Evolutionary conservation across 2,797 vertebrate genomes (phyloP).

Genomic region (Danio albolineatus): DNA sequence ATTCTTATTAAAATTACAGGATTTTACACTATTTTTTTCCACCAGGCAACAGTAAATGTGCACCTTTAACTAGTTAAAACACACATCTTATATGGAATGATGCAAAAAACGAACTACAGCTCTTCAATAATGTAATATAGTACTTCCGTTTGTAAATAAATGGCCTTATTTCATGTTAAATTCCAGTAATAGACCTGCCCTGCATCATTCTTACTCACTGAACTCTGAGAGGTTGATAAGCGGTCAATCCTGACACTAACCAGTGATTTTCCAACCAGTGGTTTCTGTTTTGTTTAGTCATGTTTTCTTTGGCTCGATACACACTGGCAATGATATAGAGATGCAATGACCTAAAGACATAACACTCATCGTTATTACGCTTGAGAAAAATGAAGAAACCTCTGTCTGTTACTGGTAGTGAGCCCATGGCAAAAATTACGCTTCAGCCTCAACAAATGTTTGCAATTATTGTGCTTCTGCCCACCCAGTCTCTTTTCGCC

Average conservation of each 20-base stretch:
- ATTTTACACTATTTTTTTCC: not conserved
- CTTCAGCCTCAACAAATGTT: conserved; percentile 70
- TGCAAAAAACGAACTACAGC: not conserved
- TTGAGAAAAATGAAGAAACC: conserved; percentile 15
- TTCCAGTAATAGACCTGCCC: conserved; percentile 33
- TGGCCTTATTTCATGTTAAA: not conserved
- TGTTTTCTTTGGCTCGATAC: not conserved
- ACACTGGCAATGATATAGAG: not conserved
- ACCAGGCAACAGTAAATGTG: not conserved
- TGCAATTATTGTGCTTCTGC: conserved; percentile 66
- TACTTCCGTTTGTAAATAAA: not conserved
- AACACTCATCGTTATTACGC: not conserved
- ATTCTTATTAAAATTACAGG: not conserved
- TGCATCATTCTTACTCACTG: conserved; percentile 26
- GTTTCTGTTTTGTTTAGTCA: conserved; percentile 27
- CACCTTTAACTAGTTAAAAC: not conserved
- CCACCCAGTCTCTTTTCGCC: conserved; percentile 71
- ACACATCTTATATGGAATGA: not conserved
- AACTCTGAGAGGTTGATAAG: not conserved
- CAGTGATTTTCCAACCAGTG: not conserved
- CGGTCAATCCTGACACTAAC: conserved; percentile 23
- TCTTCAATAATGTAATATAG: not conserved
- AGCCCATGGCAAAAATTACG: conserved; percentile 63
- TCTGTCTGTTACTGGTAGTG: conserved; percentile 11
- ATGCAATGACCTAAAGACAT: not conserved